Evolutionary conservation across 1,140 invertebrate genomes (phyloP).

Genomic region (Artemia franciscana): DNA sequence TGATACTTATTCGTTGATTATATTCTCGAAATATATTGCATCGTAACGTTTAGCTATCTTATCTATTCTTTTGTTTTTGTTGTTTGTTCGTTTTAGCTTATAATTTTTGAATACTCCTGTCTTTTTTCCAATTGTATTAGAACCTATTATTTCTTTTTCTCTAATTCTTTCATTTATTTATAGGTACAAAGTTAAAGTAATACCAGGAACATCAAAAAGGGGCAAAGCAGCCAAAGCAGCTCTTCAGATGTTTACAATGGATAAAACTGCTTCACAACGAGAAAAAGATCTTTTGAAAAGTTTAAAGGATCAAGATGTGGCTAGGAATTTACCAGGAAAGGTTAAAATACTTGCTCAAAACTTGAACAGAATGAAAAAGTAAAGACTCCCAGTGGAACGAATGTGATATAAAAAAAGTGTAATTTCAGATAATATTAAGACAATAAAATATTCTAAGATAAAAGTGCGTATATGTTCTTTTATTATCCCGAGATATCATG

Average conservation of each 20-base stretch:
- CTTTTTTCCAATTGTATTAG: background rate
- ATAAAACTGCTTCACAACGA: conserved; percentile 44
- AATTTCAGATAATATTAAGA: too few species aligned
- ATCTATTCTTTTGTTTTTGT: conserved; percentile 3
- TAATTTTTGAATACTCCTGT: background rate
- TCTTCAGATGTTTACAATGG: conserved; percentile 61
- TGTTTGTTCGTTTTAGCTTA: conserved; percentile 3
- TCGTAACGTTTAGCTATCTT: background rate
- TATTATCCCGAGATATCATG: too few species aligned
- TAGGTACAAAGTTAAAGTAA: conserved; percentile 80
- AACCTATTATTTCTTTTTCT: background rate
- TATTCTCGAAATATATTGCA: too few species aligned
- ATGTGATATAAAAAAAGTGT: too few species aligned
- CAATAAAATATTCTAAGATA: too few species aligned
- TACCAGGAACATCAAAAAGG: conserved; percentile 75
- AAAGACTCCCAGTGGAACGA: too few species aligned
- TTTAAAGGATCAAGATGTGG: conserved; percentile 75
- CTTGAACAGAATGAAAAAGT: conserved; percentile 15
- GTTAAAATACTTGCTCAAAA: conserved; percentile 51
- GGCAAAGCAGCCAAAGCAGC: conserved; percentile 89
- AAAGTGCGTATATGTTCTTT: too few species aligned
- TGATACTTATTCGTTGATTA: too few species aligned
- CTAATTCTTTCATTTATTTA: conserved; percentile 15
- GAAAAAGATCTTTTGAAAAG: conserved; percentile 83
- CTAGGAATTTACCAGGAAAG: conserved; percentile 90